These are phyloP conservation scores for Hippocampus zosterae DNA, from an alignment of 2,113 vertebrate genomes.

Conservation along the genomic window DNA sequence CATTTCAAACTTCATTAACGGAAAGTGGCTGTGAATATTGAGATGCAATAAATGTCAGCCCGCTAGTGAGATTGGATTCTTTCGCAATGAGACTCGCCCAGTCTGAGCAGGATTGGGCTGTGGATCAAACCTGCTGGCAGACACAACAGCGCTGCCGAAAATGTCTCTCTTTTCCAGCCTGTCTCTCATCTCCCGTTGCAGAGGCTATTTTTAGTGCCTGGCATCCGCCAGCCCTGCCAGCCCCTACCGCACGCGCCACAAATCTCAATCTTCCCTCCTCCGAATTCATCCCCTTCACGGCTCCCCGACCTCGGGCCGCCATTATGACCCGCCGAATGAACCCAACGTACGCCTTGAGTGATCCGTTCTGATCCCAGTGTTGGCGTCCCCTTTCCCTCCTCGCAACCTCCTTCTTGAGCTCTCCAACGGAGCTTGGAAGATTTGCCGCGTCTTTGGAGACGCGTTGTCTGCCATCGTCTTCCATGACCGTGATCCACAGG, in stretches of 20 bases:
- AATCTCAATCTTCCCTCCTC: slow-evolving; percentile 24
- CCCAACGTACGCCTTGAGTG: slow-evolving; percentile 35
- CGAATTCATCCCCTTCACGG: slow-evolving; percentile 36
- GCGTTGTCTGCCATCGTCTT: slow-evolving; percentile 8
- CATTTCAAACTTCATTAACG: slow-evolving; percentile 27
- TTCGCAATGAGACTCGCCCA: slow-evolving; percentile 25
- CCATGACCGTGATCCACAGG: slow-evolving; percentile 27
- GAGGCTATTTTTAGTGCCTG: slow-evolving; percentile 65
- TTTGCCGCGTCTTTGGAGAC: slow-evolving; percentile 21
- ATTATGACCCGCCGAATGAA: slow-evolving; percentile 40
- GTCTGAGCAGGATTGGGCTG: slow-evolving; percentile 46
- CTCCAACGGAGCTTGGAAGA: slow-evolving; percentile 21
- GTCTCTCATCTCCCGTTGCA: slow-evolving; percentile 43
- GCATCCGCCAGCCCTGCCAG: slow-evolving; percentile 14
- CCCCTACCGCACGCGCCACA: slow-evolving; percentile 27
- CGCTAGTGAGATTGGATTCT: slow-evolving; percentile 44
- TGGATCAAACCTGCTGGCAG: slow-evolving; percentile 55
- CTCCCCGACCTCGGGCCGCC: slow-evolving; percentile 30
- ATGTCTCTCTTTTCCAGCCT: slow-evolving; percentile 34
- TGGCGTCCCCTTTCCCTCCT: slow-evolving; percentile 4
- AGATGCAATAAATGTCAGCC: slow-evolving; percentile 30
- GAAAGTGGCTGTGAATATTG: slow-evolving; percentile 37
- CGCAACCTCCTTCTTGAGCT: slow-evolving; percentile 18
- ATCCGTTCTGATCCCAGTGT: slow-evolving; percentile 22
- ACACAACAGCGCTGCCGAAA: slow-evolving; percentile 52